Evolutionary conservation across 2,113 vertebrate species (phyloP), one percentile per base, ranked within the genome.

Genomic region (Epinephelus lanceolatus): DNA sequence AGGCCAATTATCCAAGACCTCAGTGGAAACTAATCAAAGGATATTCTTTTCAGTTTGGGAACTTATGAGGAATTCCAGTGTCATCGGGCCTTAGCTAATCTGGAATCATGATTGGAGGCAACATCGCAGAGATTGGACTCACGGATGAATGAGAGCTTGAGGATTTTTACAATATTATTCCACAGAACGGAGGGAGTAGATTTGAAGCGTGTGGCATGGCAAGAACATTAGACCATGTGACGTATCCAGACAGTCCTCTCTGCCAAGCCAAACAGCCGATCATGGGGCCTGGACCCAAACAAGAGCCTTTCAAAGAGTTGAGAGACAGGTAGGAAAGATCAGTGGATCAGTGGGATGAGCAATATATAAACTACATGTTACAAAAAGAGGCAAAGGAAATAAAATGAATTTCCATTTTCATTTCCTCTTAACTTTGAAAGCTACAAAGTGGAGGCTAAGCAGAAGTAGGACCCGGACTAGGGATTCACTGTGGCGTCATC

Each of bases 231-330:
- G 83, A 81, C 68, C 71, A 84, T 61, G 88, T 78, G 89, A 92
- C 73, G 73, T 66, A 89, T 92, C 88, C 93, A 94, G 93, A 92
- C 88, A 23, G 77, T 27, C 47, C 37, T n/a, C 73, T 37, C 45
- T 80, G 92, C 94, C 94, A 95, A 95, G 78, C 62, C 85, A 94
- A 93, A 94, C 90, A 95, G 79, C 69, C 55, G 83, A 76, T 79
- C 81, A 79, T 25, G 71, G 61, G 70, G 79, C 86, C 61, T 40
- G 61, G 81, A 88, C 85, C 71, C 83, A 80, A 88, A 85, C 77
- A 80, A 68, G 78, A 82, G 55, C 68, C 76, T 81, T 81, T 78
- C 15, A 88, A 89, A 81, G 74, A 76, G 80, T 52, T 78, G 83
- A 93, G 81, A 88, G 90, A 91, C 89, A 92, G 92, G 83, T 88